Percentiles rank a stretch among this genome's conserved stretches.
phyloP scores from a whole-genome alignment of 1,140 invertebrate species.

The Orchesella cincta region DNA sequence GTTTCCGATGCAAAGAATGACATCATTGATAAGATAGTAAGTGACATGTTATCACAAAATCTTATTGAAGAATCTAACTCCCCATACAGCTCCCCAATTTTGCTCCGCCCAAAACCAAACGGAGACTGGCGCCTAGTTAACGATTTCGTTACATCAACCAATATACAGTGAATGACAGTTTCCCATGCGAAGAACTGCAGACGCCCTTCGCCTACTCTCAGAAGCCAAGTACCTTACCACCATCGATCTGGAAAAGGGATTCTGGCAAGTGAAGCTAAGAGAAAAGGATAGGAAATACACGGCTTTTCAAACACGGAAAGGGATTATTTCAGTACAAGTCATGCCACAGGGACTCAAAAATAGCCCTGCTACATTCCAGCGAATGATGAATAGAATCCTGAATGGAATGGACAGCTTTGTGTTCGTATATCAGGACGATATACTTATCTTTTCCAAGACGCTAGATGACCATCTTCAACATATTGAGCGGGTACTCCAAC shows the following conservation, averaged over 20 bases:
- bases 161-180: slow-evolving; percentile 28
- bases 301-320: slow-evolving; percentile 53
- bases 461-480: slow-evolving; percentile 52
- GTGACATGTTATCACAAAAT: slow-evolving; percentile 25
- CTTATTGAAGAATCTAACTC: slow-evolving; percentile 21
- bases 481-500: slow-evolving; percentile 30
- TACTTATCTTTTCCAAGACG: slow-evolving; percentile 57
- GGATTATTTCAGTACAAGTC: slow-evolving; percentile 54
- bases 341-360: slow-evolving; percentile 59
- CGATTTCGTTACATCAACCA: slow-evolving; percentile 35
- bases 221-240: slow-evolving; percentile 30
- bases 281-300: slow-evolving; percentile 42
- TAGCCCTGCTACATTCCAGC: slow-evolving; percentile 58
- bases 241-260: slow-evolving; percentile 35
- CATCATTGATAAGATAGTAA: background rate
- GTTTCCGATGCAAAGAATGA: slow-evolving; percentile 3
- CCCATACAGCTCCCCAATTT: slow-evolving; percentile 23
- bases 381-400: slow-evolving; percentile 58
- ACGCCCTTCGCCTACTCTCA: slow-evolving; percentile 18
- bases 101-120: slow-evolving; percentile 28
- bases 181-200: slow-evolving; percentile 31
- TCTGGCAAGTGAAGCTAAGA: slow-evolving; percentile 31
- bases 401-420: background rate
- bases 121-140: slow-evolving; percentile 25
- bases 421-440: slow-evolving; percentile 60